phyloP scores from a whole-genome alignment of 2,797 vertebrate genomes.

The Halcyon badia region DNA sequence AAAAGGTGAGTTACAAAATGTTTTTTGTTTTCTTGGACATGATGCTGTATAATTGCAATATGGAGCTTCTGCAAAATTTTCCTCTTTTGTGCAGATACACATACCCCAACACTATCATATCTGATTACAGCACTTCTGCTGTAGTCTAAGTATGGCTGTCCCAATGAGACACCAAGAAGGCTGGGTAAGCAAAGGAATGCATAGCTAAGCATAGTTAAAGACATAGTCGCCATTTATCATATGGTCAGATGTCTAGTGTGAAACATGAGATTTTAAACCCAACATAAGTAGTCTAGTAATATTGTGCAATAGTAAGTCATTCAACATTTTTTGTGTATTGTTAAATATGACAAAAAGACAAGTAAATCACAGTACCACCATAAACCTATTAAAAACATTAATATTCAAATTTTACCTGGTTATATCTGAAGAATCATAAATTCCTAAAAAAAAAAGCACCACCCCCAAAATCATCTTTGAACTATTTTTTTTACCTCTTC shows the following conservation, averaged over 20 bases:
- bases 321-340: background rate
- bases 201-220: background rate
- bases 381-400: background rate
- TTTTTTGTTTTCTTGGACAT: background rate
- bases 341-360: background rate
- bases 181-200: background rate
- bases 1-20: background rate
- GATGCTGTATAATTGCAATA: background rate
- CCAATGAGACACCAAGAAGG: background rate
- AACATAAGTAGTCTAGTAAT: background rate
- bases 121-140: background rate
- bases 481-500: background rate
- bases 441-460: background rate
- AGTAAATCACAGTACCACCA: background rate
- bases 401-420: background rate
- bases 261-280: background rate
- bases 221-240: background rate
- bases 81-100: background rate
- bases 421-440: background rate
- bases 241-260: background rate
- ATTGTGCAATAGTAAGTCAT: background rate
- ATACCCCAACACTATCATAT: background rate
- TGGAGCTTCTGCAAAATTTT: background rate
- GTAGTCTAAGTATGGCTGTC: background rate
- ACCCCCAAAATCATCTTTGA: background rate